Base-by-base conservation (phyloP, 2,797 vertebrate genomes). In the Pogonophryne albipinna region DNA sequence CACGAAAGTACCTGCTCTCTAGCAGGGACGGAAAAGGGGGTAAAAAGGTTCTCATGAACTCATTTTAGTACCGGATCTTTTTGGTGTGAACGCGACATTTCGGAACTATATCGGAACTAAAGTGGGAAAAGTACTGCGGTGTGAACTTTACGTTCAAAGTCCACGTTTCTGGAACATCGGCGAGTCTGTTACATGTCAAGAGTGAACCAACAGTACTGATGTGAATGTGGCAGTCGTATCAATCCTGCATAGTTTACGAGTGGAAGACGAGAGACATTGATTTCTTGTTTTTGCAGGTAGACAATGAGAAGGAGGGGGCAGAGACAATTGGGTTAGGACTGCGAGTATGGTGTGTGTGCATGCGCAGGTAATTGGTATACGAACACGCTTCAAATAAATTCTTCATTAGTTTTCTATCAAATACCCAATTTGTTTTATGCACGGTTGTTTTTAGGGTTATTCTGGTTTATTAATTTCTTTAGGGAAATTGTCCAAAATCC, bases 191-290 rank as follows among this genome's bases (percentile, higher is more conserved):
- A 64, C 66, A 60, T 59, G 77, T 80, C 70, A 77, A 70, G 42
- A 44, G 73, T 66, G 64, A 77, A 73, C 59, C 81, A 85, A 82
- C 67, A 57, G 57, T 77, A 78, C 77, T 60, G 80, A 85, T 59
- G 65, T 38, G 10, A 67, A 56, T 51, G 62, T 47, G 74, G 53
- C 77, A 70, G 73, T 31, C 76, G 73, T 49, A 63, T 72, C 55
- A 11, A 56, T 71, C 63, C 71, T 23, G 17, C 41, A 60, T 44
- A 46, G 77, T 50, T 78, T 34, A 51, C 11, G 1, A 23, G 47
- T 20, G 27, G 50, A 75, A 59, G 47, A 79, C 42, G 59, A 61
- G 23, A 62, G 55, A n/a, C 23, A 49, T 58, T 44, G 57, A 81
- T 84, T 76, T 82, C 7, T 66, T 51, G 57, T 70, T 70, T 66